A percentile compares a stretch with the other conserved stretches of the same genome.
Evolutionary conservation across 2,888 invertebrate genomes (phyloP).

Genomic region (Lordiphosa andalusiaca): DNA sequence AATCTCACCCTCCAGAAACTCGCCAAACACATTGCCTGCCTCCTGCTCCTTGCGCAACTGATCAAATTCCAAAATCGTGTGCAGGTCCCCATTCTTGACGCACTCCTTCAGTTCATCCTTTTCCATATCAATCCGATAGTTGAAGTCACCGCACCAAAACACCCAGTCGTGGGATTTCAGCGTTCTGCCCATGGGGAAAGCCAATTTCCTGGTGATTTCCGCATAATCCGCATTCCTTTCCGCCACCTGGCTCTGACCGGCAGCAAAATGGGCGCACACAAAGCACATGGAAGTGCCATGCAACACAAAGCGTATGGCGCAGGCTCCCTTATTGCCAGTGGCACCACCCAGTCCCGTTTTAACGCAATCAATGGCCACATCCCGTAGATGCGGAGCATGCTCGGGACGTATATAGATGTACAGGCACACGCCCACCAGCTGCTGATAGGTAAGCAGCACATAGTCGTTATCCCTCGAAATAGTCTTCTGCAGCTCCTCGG

Average conservation of each 20-base stretch:
- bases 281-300: conserved; percentile 98
- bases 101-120: conserved; percentile 95
- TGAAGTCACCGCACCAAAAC: conserved; percentile 99
- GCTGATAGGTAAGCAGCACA: conserved; percentile 94
- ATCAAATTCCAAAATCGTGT: conserved; percentile 91
- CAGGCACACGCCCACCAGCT: conserved; percentile 98
- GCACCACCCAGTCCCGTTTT: conserved; percentile 99
- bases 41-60: conserved; percentile 91
- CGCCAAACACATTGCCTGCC: conserved; percentile 92
- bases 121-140: conserved; percentile 97
- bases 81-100: conserved; percentile 83
- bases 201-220: conserved; percentile 94
- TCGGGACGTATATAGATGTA: conserved; percentile 96
- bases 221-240: conserved; percentile 98
- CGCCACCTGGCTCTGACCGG: conserved; percentile 93
- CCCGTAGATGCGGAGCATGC: conserved; percentile 92
- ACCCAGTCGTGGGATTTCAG: conserved; percentile 98
- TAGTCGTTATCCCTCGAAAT: conserved; percentile 92
- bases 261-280: conserved; percentile 99
- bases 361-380: conserved; percentile 96
- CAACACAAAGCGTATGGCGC: conserved; percentile 94
- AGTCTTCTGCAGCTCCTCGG: conserved; percentile 95
- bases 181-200: conserved; percentile 94
- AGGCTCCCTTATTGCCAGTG: conserved; percentile 98
- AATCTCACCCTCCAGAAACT: conserved; percentile 95